phyloP scores from a whole-genome alignment of 2,797 vertebrate species.

The Halcyon leucocephala region DNA sequence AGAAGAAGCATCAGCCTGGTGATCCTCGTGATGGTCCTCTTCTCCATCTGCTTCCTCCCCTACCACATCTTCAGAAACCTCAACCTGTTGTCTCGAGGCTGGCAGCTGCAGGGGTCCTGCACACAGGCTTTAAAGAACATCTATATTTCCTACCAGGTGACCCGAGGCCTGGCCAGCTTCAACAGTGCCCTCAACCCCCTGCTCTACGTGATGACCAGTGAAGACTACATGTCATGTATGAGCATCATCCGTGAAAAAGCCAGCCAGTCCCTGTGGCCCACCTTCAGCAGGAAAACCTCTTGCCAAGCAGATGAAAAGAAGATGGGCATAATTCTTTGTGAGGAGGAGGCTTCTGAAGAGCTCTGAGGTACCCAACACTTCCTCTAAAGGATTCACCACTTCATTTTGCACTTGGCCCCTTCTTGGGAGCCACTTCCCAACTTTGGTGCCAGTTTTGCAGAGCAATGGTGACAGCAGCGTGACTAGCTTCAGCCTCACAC shows the following conservation, averaged over 20 bases:
- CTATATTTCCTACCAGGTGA: constrained; percentile 83
- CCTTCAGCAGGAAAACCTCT: background rate
- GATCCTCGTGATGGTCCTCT: constrained; percentile 78
- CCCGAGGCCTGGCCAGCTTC: constrained; percentile 80
- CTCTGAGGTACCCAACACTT: constrained; percentile 12
- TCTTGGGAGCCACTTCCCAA: background rate
- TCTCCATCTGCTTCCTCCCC: constrained; percentile 85
- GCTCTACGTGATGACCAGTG: constrained; percentile 81
- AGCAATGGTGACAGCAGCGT: background rate
- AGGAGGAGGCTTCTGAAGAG: constrained; percentile 13
- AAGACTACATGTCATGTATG: constrained; percentile 71
- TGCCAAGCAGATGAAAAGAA: background rate
- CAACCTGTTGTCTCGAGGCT: constrained; percentile 76
- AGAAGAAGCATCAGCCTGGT: constrained; percentile 80
- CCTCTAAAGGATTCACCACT: background rate
- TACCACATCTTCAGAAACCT: constrained; percentile 84
- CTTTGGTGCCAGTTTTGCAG: background rate
- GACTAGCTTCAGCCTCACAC: background rate
- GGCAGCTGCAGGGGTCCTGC: constrained; percentile 68
- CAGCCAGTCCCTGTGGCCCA: constrained; percentile 1
- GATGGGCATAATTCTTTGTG: background rate
- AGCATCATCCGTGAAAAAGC: constrained; percentile 16
- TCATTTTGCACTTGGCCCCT: background rate
- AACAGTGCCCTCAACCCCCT: constrained; percentile 86
- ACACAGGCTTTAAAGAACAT: constrained; percentile 44